Base-by-base conservation (phyloP, 2,113 vertebrate species). In the Fregata magnificens region DNA sequence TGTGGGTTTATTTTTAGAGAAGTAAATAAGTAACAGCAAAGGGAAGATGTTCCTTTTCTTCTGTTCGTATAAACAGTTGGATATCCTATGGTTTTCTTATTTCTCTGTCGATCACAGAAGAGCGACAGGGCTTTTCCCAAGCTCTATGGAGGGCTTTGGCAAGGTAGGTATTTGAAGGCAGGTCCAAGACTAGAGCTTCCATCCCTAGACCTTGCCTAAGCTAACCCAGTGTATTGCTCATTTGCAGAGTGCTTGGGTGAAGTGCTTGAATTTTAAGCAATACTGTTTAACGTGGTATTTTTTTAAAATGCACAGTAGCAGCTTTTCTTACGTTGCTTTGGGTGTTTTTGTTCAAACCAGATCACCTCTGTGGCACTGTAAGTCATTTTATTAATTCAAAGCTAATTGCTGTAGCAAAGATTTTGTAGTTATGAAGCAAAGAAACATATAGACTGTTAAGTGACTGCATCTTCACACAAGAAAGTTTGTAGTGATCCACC, bases 211-310 rank as follows among this genome's bases (percentile, higher is more conserved):
- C 7, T 18, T 81, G 59, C 21, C 36, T 66, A 6, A 11, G 10
- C 49, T 34, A 22, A 25, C 10, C 5, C 6, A 78, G 38, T 0
- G 0, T 50, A 8, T 42, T 56, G 36, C 59, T 81, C 28, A 3
- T 58, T 34, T 91, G 50, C 61, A 47, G 59, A 26, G n/a, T 19
- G 42, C 65, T 71, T 74, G 69, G 38, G 28, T 70, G 32, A 53
- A 10, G 34, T 22, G 58, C 22, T 49, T 53, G 20, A 38, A 9
- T 9, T 88, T 45, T 52, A 65, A 73, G 26, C 19, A 26, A 4
- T 49, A 19, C 45, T 77, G 40, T 84, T 90, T n/a, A 58, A 45
- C 0, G 0, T 6, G 2, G 5, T 28, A 3, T 44, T 19, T 31
- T 70, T 65, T 38, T 20, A 2, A 63, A 92, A 50, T 38, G 16